Evolutionary conservation across 1,140 invertebrate genomes (phyloP).

Genomic region (Tenebrio molitor): DNA sequence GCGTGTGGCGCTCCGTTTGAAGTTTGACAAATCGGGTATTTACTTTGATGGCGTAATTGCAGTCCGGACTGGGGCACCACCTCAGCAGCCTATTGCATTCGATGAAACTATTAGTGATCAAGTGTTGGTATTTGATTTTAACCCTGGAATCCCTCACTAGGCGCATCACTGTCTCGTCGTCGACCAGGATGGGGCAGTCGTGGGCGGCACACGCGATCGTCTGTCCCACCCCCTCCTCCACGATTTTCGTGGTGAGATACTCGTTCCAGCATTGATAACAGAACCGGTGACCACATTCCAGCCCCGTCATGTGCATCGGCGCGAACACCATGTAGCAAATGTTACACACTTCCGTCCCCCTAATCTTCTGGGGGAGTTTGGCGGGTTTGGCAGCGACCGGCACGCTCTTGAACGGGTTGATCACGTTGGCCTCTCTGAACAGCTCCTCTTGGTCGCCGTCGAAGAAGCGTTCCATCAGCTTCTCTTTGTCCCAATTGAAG

Average conservation of each 20-base stretch:
- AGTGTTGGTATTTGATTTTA: slow-evolving; percentile 78
- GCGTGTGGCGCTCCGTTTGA: too few relatives aligned
- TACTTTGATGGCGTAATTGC: slow-evolving; percentile 79
- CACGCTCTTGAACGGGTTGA: slow-evolving; percentile 72
- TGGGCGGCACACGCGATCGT: slow-evolving; percentile 78
- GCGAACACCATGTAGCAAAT: slow-evolving; percentile 83
- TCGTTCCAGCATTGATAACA: slow-evolving; percentile 78
- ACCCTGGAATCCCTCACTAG: slow-evolving; percentile 76
- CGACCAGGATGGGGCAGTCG: slow-evolving; percentile 73
- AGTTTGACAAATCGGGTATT: too few relatives aligned
- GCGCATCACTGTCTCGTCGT: slow-evolving; percentile 79
- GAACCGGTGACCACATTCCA: slow-evolving; percentile 81
- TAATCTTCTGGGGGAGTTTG: slow-evolving; percentile 56
- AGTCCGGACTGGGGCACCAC: slow-evolving; percentile 83
- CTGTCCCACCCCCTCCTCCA: slow-evolving; percentile 78
- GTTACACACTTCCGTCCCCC: slow-evolving; percentile 87
- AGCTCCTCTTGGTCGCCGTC: slow-evolving; percentile 77
- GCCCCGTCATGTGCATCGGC: slow-evolving; percentile 74
- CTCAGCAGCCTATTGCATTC: slow-evolving; percentile 79
- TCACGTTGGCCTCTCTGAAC: slow-evolving; percentile 76
- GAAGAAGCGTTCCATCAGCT: slow-evolving; percentile 78
- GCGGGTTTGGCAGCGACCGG: slow-evolving; percentile 57
- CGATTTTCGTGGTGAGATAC: slow-evolving; percentile 81
- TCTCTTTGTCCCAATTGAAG: slow-evolving; percentile 84
- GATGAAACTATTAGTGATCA: slow-evolving; percentile 85